Percentiles rank a stretch among this genome's conserved stretches.
phyloP scores from a whole-genome alignment of 2,113 vertebrate genomes.

The Salvelinus sp. region DNA sequence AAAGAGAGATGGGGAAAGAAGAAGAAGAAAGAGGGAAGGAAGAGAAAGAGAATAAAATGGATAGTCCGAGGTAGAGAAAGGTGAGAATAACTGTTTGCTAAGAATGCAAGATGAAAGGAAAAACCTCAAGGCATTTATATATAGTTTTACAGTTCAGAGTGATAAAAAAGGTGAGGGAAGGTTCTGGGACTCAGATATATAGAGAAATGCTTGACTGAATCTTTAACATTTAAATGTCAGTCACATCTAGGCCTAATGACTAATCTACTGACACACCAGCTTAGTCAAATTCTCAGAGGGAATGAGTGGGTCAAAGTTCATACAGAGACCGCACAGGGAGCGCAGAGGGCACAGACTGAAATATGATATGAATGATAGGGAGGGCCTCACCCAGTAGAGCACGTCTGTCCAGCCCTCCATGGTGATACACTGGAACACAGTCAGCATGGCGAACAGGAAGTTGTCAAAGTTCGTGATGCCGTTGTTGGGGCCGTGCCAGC shows the following conservation, averaged over 20 bases:
- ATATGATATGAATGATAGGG: too few species aligned
- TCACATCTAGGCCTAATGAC: conserved; percentile 32
- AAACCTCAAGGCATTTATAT: background rate
- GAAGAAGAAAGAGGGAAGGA: too few species aligned
- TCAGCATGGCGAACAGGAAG: conserved; percentile 98
- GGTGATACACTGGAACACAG: conserved; percentile 98
- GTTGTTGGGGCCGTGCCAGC: conserved; percentile 96
- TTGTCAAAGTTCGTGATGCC: conserved; percentile 99
- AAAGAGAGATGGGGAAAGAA: conserved; percentile 6
- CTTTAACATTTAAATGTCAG: conserved; percentile 35
- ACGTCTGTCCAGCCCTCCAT: conserved; percentile 99
- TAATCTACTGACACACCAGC: conserved; percentile 37
- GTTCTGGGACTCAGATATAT: too few species aligned
- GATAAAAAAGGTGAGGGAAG: too few species aligned
- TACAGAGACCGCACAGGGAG: background rate
- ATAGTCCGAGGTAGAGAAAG: too few species aligned
- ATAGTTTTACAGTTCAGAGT: too few species aligned
- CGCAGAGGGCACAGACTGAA: too few species aligned
- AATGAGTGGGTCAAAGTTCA: conserved; percentile 34
- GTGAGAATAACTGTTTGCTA: too few species aligned
- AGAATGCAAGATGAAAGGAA: background rate
- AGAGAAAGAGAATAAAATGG: background rate
- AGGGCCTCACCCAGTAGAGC: conserved; percentile 89
- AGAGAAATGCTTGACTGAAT: too few species aligned
- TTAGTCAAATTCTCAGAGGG: conserved; percentile 5